phyloP scores from a whole-genome alignment of 2,113 vertebrate genomes.

The Monopterus albus region DNA sequence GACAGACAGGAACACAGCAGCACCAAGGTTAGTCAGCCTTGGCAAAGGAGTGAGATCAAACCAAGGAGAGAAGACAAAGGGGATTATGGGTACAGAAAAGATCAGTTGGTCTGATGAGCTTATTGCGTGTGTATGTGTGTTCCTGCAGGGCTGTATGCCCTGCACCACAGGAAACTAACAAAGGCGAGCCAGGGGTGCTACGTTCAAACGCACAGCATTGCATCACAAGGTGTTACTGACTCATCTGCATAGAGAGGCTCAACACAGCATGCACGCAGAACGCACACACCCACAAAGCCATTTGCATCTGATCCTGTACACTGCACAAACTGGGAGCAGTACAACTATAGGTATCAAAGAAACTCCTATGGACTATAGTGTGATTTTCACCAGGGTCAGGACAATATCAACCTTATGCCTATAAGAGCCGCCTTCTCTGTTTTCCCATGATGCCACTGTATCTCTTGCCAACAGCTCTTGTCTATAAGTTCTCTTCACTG shows the following conservation, averaged over 20 bases:
- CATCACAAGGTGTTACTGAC: constrained; percentile 53
- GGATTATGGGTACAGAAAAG: constrained; percentile 56
- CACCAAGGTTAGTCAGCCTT: constrained; percentile 30
- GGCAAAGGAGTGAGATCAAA: constrained; percentile 39
- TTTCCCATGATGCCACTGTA: constrained; percentile 24
- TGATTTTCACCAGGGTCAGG: constrained; percentile 4
- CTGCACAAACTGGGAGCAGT: neutral
- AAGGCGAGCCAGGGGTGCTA: constrained; percentile 42
- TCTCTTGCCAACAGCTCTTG: constrained; percentile 3
- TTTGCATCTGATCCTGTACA: constrained; percentile 2
- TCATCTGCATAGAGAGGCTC: constrained; percentile 26
- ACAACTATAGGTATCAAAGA: constrained; percentile 11
- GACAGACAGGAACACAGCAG: constrained; percentile 16
- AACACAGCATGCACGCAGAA: neutral
- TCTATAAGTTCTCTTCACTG: constrained; percentile 20
- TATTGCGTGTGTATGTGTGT: too few relatives aligned
- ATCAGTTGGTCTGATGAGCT: constrained; percentile 57
- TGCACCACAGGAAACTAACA: constrained; percentile 35
- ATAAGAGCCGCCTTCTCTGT: neutral
- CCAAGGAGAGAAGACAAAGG: constrained; percentile 51
- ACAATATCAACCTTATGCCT: constrained; percentile 1
- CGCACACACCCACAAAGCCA: neutral
- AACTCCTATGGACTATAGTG: neutral
- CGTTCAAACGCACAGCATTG: constrained; percentile 27
- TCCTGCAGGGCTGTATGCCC: constrained; percentile 15